Percentiles rank a stretch among this genome's conserved stretches.
phyloP scores from a whole-genome alignment of 2,888 invertebrate species.

The Gandaritis pyraliata region DNA sequence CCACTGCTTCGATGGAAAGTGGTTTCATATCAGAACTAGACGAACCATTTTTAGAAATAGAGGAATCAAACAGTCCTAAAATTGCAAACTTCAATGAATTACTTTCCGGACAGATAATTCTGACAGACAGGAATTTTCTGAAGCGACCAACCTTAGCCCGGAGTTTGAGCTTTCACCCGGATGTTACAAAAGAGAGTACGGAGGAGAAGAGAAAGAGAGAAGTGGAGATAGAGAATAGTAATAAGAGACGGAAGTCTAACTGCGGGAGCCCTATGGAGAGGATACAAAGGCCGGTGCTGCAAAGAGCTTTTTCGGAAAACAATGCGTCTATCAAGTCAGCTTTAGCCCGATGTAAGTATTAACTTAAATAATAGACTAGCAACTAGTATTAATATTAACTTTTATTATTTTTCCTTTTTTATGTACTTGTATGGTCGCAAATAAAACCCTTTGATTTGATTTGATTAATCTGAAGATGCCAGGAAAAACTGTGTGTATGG shows the following conservation, averaged over 20 bases:
- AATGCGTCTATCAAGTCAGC: constrained; percentile 91
- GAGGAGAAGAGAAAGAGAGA: constrained; percentile 74
- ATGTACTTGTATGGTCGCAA: too few relatives aligned
- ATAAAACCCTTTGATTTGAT: too few relatives aligned
- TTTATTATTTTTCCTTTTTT: too few relatives aligned
- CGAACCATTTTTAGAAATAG: constrained; percentile 72
- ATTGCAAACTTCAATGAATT: constrained; percentile 70
- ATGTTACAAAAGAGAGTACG: constrained; percentile 61
- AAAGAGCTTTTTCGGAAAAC: constrained; percentile 90
- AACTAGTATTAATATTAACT: too few relatives aligned
- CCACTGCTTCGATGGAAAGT: constrained; percentile 74
- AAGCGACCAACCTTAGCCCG: constrained; percentile 57
- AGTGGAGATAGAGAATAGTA: constrained; percentile 25
- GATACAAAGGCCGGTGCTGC: constrained; percentile 69
- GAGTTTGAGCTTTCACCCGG: constrained; percentile 69
- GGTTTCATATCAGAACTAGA: constrained; percentile 78
- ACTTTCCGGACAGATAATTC: constrained; percentile 65
- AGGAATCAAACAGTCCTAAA: constrained; percentile 73
- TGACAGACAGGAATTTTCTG: constrained; percentile 51
- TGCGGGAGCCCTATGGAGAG: constrained; percentile 39
- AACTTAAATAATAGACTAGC: too few relatives aligned
- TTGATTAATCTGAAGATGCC: too few relatives aligned
- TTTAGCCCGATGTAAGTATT: constrained; percentile 86
- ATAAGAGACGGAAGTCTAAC: constrained; percentile 65
- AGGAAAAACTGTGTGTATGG: too few relatives aligned